A percentile compares a stretch with the other conserved stretches of the same genome.
Conservation (phyloP, 37 sponge, comb jelly and placozoan genomes). For the Beroe forskalii region DNA sequence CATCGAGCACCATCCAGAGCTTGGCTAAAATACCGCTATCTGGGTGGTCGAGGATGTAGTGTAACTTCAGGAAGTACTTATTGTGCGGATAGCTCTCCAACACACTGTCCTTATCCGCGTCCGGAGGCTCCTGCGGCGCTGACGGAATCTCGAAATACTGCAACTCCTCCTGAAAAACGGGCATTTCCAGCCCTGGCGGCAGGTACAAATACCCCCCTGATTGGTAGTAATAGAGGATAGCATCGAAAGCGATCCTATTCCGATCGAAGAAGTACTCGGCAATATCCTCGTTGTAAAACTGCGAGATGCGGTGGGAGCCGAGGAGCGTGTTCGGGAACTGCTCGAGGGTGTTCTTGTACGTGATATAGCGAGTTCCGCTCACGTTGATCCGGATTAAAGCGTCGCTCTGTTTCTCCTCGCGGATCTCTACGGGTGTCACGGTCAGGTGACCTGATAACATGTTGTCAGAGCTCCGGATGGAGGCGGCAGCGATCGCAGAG, state of each 20-base stretch:
- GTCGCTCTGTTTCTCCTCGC: constrained; percentile 59
- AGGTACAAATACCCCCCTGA: constrained; percentile 64
- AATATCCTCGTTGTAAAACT: constrained; percentile 61
- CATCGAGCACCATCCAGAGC: constrained; percentile 56
- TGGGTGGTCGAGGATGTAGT: constrained; percentile 57
- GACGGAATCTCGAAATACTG: constrained; percentile 64
- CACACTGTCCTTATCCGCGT: constrained; percentile 20
- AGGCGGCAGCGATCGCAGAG: constrained; percentile 56
- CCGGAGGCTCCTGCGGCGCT: background rate
- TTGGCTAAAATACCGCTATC: constrained; percentile 26
- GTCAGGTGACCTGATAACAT: constrained; percentile 23
- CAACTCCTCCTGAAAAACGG: constrained; percentile 57
- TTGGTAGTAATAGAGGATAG: constrained; percentile 58
- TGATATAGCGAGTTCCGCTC: constrained; percentile 61
- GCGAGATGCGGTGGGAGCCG: background rate
- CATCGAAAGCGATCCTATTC: constrained; percentile 58
- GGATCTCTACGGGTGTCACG: constrained; percentile 45
- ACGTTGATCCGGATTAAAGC: constrained; percentile 58
- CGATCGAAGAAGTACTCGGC: constrained; percentile 55
- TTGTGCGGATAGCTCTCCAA: constrained; percentile 41
- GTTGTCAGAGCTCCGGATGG: constrained; percentile 34
- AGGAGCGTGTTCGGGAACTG: constrained; percentile 63
- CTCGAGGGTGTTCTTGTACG: constrained; percentile 49
- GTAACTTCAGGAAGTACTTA: constrained; percentile 30
- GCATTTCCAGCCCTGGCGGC: constrained; percentile 62